Base-by-base conservation (phyloP, 2,888 invertebrate species). In the Cephonodes hylas region DNA sequence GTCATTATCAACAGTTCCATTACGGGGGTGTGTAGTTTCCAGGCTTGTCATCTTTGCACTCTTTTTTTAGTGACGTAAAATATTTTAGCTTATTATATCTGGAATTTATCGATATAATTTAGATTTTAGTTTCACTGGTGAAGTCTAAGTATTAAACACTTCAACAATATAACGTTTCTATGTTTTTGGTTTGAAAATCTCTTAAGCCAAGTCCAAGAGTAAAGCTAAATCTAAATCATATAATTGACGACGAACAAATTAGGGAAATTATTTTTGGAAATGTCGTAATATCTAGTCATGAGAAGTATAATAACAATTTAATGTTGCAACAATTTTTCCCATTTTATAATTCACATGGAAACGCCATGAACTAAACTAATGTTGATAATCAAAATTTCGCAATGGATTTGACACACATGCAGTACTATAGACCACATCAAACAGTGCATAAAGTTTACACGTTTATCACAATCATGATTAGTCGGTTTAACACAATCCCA, bases 1-100 rank as follows among this genome's bases (percentile, higher is more conserved):
- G 53, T 58, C 53, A 62, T 62, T 62, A 59, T 59, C 62, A 31
- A 44, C 31, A 58, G 18, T 53, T 59, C 59, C 53, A 62, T 62
- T 62, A 59, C 42, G 42, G 58, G 22, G 27, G 20, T 34, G 18
- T 61, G 58, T 61, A 18, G 4, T 48, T 13, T 18, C 27, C 10
- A 27, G 31, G 27, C 34, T 56, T 62, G 62, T 62, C 59, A 59
- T 62, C 58, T 53, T 59, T 48, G 23, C 38, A 58, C 38, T 48
- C 59, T 53, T 44, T 44, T 58, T 38, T 15, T 8, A 25, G 23
- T 23, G 38, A 42, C 58, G 48, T 58, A 22, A 22, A 38, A n/a
- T 58, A 23, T 58, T 42, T 58, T 58, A 38, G 23, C 58, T 38
- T 34, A 57, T 2, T 23, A n/a, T 18, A 38, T 38, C 38, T n/a